Percentiles rank a stretch among this genome's conserved stretches.
phyloP scores from a whole-genome alignment of 2,797 vertebrate genomes.

The Esox lucius region DNA sequence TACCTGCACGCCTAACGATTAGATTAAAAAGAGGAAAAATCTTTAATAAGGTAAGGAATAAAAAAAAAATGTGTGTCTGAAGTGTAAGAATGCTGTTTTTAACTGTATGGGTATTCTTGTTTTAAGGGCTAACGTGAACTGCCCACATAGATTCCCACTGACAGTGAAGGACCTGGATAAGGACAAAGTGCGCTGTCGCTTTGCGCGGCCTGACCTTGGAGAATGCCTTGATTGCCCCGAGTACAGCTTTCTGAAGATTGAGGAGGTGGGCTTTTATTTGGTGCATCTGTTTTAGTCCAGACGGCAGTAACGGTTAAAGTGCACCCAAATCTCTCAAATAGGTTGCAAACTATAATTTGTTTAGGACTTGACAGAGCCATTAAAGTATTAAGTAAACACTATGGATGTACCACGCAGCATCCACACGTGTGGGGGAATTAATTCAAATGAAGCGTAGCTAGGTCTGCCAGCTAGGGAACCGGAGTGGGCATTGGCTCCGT shows the following conservation, averaged over 20 bases:
- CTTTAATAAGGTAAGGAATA: background rate
- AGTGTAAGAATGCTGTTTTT: background rate
- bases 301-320: background rate
- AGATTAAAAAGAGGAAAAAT: no score
- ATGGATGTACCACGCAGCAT: background rate
- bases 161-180: slow-evolving; percentile 68
- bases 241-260: slow-evolving; percentile 61
- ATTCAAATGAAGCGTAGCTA: background rate
- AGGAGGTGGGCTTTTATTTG: slow-evolving; percentile 53
- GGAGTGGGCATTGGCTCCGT: no score
- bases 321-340: background rate
- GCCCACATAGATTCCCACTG: slow-evolving; percentile 55
- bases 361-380: no score
- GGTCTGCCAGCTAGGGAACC: no score
- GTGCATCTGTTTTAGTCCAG: background rate
- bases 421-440: background rate
- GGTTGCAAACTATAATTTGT: background rate
- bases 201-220: slow-evolving; percentile 38
- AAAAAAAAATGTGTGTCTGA: background rate
- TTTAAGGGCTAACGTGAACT: slow-evolving; percentile 64
- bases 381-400: no score
- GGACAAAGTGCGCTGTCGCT: slow-evolving; percentile 69
- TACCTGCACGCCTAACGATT: no score
- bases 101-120: background rate
- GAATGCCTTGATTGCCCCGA: slow-evolving; percentile 60